Base-by-base conservation (phyloP, 2,113 vertebrate species). In the Actinemys pallida region DNA sequence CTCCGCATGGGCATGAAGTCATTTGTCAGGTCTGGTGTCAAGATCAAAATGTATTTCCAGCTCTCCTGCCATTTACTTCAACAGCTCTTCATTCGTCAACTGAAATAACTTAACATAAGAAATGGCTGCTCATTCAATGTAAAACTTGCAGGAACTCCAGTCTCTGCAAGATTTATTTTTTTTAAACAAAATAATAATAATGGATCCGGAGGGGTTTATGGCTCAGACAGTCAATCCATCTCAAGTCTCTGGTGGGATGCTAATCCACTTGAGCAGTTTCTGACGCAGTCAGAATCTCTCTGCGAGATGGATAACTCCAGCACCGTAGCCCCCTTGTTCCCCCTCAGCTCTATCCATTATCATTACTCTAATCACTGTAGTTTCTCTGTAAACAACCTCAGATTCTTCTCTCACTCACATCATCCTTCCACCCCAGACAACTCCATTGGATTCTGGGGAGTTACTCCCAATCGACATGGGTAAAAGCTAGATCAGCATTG, bases 61-160 rank as follows among this genome's bases (percentile, higher is more conserved):
- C 94, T 97, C 97, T 96, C 97, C 87, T 95, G 81, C 82, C 96
- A 93, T 95, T 96, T 47, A 2, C 96, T 94, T 96, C 65, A 25
- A 95, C 96, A 94, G 92, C 95, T 92, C 89, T 17, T 94, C 83
- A 90, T 88, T 95, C 95, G 83, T 81, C 91, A 94, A 84, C 95
- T 97, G 88, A 62, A 54, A 91, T 75, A 79, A 90, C 93, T 94
- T 95, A 92, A 95, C n/a, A 24, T 35, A 94, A 96, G 72, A 88
- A 93, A 94, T 90, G 59, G 96, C 92, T 96, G 95, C 94, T 87
- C 92, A 92, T 87, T 95, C 87, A 75, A 35, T 27, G 80, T 90
- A 87, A 81, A 93, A 19, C 92, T 81, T 90, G 47, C 79, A 91
- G 80, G 96, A 87, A 50, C 29, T 31, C 88, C 82, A 94, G 65